Evolutionary conservation across 2,113 vertebrate genomes (phyloP).

Genomic region (Herpailurus yagouaroundi): DNA sequence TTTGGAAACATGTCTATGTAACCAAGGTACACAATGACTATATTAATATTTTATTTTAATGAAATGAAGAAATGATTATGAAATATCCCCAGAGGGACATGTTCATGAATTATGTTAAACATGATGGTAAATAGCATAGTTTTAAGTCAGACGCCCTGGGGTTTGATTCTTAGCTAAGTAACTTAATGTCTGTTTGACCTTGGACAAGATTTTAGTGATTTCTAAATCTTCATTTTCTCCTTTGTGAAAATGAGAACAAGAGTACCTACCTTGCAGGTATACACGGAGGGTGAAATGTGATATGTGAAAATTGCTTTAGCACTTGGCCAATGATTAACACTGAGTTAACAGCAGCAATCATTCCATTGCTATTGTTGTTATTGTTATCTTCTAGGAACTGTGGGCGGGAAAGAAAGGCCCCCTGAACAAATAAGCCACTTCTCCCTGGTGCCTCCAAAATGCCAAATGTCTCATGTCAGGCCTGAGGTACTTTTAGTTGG

Average conservation of each 20-base stretch:
- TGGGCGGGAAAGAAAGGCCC: not conserved
- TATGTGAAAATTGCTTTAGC: not conserved
- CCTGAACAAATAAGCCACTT: not conserved
- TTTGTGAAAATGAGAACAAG: not conserved
- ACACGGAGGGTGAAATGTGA: not conserved
- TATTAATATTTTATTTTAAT: not conserved
- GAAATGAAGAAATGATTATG: not conserved
- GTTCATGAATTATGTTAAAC: not conserved
- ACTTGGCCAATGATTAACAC: not conserved
- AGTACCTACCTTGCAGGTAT: not conserved
- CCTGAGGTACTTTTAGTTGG: not conserved
- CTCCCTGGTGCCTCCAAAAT: not conserved
- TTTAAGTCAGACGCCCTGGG: not conserved
- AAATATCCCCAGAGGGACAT: not conserved
- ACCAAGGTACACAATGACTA: not conserved
- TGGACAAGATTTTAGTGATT: not conserved
- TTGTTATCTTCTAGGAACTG: not conserved
- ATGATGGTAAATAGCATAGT: not conserved
- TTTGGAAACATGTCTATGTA: not conserved
- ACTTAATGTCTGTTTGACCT: not conserved
- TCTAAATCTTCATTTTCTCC: conserved; percentile 1
- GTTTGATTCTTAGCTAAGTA: not conserved
- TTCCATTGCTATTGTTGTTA: not conserved
- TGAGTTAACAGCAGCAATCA: not conserved
- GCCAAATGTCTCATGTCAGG: not conserved